Evolutionary conservation across 2,888 invertebrate genomes (phyloP).

Genomic region (Spodoptera exigua): DNA sequence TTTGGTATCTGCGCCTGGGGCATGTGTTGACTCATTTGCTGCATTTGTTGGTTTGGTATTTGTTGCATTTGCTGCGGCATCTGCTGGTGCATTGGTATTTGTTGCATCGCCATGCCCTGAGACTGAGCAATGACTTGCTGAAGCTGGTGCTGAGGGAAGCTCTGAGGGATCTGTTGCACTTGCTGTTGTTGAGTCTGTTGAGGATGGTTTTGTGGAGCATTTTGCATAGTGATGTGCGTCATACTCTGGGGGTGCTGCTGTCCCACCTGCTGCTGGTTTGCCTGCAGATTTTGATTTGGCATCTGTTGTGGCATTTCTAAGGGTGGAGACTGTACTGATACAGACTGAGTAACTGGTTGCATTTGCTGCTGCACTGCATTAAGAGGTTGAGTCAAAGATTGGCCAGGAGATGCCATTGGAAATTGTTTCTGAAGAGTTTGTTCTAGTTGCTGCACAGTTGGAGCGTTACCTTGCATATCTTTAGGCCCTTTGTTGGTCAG

Average conservation of each 20-base stretch:
- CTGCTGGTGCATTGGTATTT: slow-evolving; percentile 87
- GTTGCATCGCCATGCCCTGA: slow-evolving; percentile 86
- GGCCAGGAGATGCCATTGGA: slow-evolving; percentile 87
- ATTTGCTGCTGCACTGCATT: slow-evolving; percentile 84
- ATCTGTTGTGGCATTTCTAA: slow-evolving; percentile 87
- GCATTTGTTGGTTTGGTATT: slow-evolving; percentile 88
- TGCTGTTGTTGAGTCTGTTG: slow-evolving; percentile 83
- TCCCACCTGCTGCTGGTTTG: slow-evolving; percentile 81
- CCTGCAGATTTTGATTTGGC: slow-evolving; percentile 82
- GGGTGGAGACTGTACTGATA: slow-evolving; percentile 87
- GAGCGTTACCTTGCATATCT: slow-evolving; percentile 84
- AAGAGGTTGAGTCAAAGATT: slow-evolving; percentile 85
- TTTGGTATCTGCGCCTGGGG: slow-evolving; percentile 84
- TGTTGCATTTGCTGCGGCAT: slow-evolving; percentile 88
- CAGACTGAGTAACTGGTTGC: slow-evolving; percentile 80
- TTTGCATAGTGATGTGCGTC: slow-evolving; percentile 87
- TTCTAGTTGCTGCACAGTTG: slow-evolving; percentile 84
- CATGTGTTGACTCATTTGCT: slow-evolving; percentile 85
- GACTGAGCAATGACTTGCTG: slow-evolving; percentile 87
- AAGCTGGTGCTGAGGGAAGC: slow-evolving; percentile 87
- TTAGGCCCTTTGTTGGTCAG: slow-evolving; percentile 85
- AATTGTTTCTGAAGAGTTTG: slow-evolving; percentile 87
- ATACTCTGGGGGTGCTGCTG: slow-evolving; percentile 88
- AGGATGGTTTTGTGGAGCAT: slow-evolving; percentile 77
- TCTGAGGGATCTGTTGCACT: slow-evolving; percentile 88